Conservation (phyloP, 2,797 vertebrate genomes). For the Enteromius mattozi region DNA sequence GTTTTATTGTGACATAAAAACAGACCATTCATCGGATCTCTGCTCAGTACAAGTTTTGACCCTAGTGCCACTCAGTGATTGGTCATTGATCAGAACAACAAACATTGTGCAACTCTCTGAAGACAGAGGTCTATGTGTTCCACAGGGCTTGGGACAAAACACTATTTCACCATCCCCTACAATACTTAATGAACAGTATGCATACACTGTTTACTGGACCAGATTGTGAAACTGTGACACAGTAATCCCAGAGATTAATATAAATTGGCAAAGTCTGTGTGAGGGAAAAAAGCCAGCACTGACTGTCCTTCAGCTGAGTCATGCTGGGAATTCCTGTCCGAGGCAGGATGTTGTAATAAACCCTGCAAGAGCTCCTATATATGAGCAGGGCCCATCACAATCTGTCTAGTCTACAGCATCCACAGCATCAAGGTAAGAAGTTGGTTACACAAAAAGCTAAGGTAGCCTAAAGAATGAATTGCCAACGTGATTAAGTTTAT, state of each 20-base stretch:
- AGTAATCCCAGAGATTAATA: background rate
- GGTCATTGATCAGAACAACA: slow-evolving; percentile 52
- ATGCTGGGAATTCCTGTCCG: slow-evolving; percentile 64
- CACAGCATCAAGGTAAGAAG: slow-evolving; percentile 73
- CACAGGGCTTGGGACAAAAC: slow-evolving; percentile 4
- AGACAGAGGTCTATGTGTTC: slow-evolving; percentile 22
- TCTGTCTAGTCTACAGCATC: slow-evolving; percentile 60
- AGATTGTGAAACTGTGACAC: slow-evolving; percentile 24
- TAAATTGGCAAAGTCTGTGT: background rate
- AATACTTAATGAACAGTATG: slow-evolving; percentile 11
- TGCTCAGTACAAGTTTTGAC: slow-evolving; percentile 17
- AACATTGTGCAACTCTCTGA: slow-evolving; percentile 58
- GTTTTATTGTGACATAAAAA: background rate
- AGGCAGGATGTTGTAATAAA: slow-evolving; percentile 59
- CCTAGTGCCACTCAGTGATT: slow-evolving; percentile 2
- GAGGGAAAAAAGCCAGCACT: background rate
- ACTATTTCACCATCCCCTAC: slow-evolving; percentile 33
- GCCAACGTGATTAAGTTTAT: too few relatives aligned
- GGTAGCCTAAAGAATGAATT: background rate
- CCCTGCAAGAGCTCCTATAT: slow-evolving; percentile 39
- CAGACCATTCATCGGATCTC: background rate
- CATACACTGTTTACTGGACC: background rate
- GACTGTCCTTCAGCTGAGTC: slow-evolving; percentile 9
- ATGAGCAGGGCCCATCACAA: slow-evolving; percentile 35
- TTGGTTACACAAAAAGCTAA: background rate